These are phyloP conservation scores for Pelochelys cantorii DNA, from an alignment of 2,797 vertebrate species.

Conservation along the genomic window DNA sequence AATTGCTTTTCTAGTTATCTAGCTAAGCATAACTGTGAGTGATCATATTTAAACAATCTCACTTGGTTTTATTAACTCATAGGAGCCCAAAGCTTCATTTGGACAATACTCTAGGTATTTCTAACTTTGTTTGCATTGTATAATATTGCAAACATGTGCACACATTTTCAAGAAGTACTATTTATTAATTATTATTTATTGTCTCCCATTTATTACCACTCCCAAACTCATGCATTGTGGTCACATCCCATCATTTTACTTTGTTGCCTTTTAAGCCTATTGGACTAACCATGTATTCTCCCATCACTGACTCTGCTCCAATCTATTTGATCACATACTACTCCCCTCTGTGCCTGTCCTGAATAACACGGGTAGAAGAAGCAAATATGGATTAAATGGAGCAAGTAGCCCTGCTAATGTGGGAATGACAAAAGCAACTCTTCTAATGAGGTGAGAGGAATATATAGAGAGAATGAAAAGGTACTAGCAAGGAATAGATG, in stretches of 20 bases:
- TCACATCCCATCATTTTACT: not conserved
- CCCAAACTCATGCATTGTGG: not conserved
- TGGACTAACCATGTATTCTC: not conserved
- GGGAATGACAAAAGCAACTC: not conserved
- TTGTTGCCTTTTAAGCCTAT: not conserved
- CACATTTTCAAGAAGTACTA: not conserved
- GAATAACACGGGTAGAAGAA: not conserved
- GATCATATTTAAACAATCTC: constrained; percentile 56
- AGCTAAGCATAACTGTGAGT: constrained; percentile 55
- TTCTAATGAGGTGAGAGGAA: not conserved
- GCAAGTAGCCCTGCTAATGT: not conserved
- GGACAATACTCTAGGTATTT: not conserved
- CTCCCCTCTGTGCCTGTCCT: not conserved
- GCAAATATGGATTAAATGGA: not conserved
- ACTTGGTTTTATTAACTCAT: constrained; percentile 52
- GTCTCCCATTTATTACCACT: not conserved
- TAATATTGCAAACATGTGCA: not conserved
- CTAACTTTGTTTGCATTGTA: not conserved
- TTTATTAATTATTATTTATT: not conserved
- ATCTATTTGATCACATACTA: not conserved
- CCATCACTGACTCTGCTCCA: not conserved
- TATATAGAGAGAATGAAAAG: not conserved
- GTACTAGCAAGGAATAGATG: not conserved
- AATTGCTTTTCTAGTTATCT: constrained; percentile 74
- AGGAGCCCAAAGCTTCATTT: not conserved